Conservation (phyloP, 2,797 vertebrate genomes). For the Leptodactylus fallax region DNA sequence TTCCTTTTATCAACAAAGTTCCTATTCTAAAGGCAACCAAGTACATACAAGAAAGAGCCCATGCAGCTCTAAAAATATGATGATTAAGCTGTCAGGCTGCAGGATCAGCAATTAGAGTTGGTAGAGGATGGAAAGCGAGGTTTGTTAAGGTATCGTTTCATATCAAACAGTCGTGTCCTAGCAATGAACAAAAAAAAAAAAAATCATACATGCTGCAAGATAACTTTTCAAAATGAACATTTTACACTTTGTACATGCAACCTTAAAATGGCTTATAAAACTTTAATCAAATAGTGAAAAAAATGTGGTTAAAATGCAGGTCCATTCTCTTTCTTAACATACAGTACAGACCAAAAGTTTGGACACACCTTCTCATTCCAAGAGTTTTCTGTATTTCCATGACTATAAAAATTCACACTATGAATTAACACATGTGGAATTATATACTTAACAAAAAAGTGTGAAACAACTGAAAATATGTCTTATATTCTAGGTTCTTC, state of each 20-base stretch:
- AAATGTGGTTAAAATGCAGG: not conserved
- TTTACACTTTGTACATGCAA: not conserved
- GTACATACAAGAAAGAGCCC: constrained; percentile 23
- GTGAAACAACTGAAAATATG: no score
- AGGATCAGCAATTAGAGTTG: constrained; percentile 32
- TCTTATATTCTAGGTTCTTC: no score
- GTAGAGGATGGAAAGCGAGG: not conserved
- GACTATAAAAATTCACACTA: no score
- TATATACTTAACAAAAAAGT: no score
- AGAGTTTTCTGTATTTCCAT: no score
- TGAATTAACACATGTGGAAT: no score
- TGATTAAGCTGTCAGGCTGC: constrained; percentile 32
- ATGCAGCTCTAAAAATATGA: constrained; percentile 35
- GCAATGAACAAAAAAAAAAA: not conserved
- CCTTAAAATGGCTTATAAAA: not conserved
- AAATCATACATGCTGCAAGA: not conserved
- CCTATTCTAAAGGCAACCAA: not conserved
- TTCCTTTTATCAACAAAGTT: constrained; percentile 17
- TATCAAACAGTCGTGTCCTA: not conserved
- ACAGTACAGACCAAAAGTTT: no score
- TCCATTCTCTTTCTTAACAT: no score
- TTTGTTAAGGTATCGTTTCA: constrained; percentile 15
- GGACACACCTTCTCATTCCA: no score
- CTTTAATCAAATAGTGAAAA: not conserved
- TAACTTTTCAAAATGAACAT: not conserved